A percentile compares a stretch with the other conserved stretches of the same genome.
These are phyloP conservation scores for Clanis bilineata DNA, from an alignment of 2,888 invertebrate species.

Conservation along the genomic window DNA sequence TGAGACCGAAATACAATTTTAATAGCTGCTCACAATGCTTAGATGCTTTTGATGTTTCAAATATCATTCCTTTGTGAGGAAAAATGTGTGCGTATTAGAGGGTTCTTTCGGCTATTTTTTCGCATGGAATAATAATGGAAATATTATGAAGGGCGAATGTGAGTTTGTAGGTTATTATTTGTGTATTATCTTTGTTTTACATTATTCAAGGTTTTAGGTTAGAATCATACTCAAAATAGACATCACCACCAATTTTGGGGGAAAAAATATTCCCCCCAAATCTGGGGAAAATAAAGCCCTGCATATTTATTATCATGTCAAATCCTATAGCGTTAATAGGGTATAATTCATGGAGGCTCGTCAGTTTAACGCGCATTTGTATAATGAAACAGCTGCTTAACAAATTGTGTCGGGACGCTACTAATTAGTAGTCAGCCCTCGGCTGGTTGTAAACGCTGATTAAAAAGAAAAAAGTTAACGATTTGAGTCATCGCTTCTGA, in stretches of 20 bases:
- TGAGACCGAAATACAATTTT: not conserved
- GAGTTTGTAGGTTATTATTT: no score
- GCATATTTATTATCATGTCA: no score
- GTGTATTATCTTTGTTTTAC: no score
- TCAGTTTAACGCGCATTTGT: slow-evolving; percentile 1
- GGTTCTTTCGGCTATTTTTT: no score
- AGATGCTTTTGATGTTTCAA: not conserved
- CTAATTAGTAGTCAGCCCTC: slow-evolving; percentile 7
- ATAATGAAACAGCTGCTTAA: slow-evolving; percentile 9
- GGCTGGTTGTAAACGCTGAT: slow-evolving; percentile 1
- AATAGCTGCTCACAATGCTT: not conserved
- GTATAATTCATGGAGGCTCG: slow-evolving; percentile 2
- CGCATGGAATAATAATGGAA: no score
- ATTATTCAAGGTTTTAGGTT: no score
- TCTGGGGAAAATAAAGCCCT: no score
- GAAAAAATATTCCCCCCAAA: no score
- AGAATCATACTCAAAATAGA: no score
- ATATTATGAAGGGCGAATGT: no score
- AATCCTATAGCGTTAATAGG: not conserved
- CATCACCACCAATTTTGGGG: no score
- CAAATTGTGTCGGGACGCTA: slow-evolving; percentile 3
- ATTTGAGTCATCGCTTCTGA: not conserved
- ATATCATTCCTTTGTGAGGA: not conserved
- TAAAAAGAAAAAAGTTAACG: slow-evolving; percentile 5
- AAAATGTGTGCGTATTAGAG: no score